These are phyloP conservation scores for Ondatra zibethicus DNA, from an alignment of 2,113 vertebrate genomes.

Conservation along the genomic window DNA sequence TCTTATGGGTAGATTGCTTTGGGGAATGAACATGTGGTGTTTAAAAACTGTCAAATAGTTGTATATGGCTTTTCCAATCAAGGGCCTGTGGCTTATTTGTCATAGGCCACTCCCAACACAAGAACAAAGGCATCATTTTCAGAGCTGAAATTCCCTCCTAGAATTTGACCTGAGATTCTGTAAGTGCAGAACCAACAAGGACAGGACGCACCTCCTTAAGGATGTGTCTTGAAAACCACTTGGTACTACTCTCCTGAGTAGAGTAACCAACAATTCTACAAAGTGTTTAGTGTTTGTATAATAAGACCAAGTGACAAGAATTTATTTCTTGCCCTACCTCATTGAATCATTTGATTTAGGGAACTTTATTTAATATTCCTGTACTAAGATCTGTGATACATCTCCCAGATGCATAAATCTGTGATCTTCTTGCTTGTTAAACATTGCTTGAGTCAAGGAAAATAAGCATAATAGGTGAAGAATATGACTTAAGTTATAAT, in stretches of 20 bases:
- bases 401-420: neutral
- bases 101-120: constrained; percentile 1
- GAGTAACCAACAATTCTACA: neutral
- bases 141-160: neutral
- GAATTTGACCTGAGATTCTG: constrained; percentile 25
- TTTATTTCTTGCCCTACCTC: neutral
- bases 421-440: neutral
- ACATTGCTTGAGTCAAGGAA: neutral
- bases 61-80: constrained; percentile 64
- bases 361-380: neutral
- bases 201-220: neutral
- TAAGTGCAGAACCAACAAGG: neutral
- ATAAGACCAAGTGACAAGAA: neutral
- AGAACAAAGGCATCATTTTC: neutral
- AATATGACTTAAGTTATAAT: neutral
- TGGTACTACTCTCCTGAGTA: neutral
- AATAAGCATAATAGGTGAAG: neutral
- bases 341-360: neutral
- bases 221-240: neutral
- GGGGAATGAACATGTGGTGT: constrained; percentile 55
- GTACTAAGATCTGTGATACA: neutral
- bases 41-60: constrained; percentile 64
- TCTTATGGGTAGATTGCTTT: constrained; percentile 52
- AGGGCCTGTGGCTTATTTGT: constrained; percentile 41
- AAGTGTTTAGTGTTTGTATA: neutral